Evolutionary conservation across 1,140 invertebrate genomes (phyloP).

Genomic region (Drosophila paulistorum): DNA sequence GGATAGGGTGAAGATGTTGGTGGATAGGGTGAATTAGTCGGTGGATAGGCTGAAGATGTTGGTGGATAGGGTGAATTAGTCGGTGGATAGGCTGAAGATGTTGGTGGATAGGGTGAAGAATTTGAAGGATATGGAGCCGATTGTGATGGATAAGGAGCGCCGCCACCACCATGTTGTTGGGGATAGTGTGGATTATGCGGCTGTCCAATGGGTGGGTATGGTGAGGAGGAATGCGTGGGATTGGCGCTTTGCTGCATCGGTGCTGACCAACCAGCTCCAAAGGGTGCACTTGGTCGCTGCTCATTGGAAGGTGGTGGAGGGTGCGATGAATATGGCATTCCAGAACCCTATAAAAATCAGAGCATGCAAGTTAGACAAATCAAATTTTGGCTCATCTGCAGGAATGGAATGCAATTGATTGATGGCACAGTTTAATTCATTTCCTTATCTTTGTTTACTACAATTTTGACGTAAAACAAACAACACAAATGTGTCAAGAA

Average conservation of each 20-base stretch:
- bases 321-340: constrained; percentile 67
- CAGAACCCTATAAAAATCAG: constrained; percentile 77
- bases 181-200: constrained; percentile 25
- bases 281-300: constrained; percentile 56
- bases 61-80: not conserved
- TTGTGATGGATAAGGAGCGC: constrained; percentile 36
- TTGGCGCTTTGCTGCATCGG: constrained; percentile 60
- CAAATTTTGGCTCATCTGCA: not conserved
- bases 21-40: constrained; percentile 15
- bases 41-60: not conserved
- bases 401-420: constrained; percentile 4
- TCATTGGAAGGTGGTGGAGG: constrained; percentile 54
- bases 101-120: not conserved
- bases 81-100: not conserved
- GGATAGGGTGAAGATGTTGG: constrained; percentile 47
- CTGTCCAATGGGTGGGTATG: constrained; percentile 47
- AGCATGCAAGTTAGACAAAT: constrained; percentile 7
- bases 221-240: constrained; percentile 14
- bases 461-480: too few species aligned
- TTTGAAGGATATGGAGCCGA: constrained; percentile 37
- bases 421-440: not conserved
- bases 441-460: too few species aligned
- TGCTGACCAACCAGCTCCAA: constrained; percentile 77
- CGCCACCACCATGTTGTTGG: constrained; percentile 27
- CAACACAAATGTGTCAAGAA: too few species aligned